Evolutionary conservation across 2,113 vertebrate species (phyloP).

Genomic region (Diadophis punctatus): DNA sequence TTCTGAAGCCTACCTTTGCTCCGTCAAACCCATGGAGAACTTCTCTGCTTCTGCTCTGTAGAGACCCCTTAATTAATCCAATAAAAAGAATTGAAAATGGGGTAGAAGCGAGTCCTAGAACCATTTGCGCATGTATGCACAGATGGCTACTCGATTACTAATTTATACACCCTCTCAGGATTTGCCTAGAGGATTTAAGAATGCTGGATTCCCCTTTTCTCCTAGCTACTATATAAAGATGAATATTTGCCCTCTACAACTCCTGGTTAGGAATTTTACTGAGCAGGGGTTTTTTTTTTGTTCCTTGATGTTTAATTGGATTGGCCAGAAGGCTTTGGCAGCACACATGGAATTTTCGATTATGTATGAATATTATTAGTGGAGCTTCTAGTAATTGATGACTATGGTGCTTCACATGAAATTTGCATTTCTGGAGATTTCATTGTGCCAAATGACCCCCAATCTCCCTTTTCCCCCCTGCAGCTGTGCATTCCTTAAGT

Average conservation of each 20-base stretch:
- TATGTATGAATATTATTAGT: background rate
- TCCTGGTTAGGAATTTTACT: background rate
- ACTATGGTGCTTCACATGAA: background rate
- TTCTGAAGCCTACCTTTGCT: background rate
- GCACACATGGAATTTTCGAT: background rate
- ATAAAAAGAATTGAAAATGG: background rate
- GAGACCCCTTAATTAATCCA: background rate
- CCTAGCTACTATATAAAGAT: background rate
- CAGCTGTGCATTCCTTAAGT: conserved; percentile 56
- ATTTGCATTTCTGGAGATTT: background rate
- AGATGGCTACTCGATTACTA: background rate
- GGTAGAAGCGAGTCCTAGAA: background rate
- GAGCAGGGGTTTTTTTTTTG: background rate
- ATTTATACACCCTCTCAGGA: background rate
- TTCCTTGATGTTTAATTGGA: background rate
- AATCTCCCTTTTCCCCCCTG: background rate
- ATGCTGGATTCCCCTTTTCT: background rate
- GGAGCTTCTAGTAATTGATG: accelerated
- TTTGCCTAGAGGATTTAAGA: background rate
- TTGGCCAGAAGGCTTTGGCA: background rate
- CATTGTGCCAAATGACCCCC: background rate
- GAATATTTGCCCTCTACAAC: background rate
- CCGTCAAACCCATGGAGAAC: background rate
- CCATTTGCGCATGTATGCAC: background rate
- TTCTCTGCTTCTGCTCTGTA: background rate